Evolutionary conservation across 2,113 vertebrate species (phyloP).

Genomic region (Colossoma macropomum): DNA sequence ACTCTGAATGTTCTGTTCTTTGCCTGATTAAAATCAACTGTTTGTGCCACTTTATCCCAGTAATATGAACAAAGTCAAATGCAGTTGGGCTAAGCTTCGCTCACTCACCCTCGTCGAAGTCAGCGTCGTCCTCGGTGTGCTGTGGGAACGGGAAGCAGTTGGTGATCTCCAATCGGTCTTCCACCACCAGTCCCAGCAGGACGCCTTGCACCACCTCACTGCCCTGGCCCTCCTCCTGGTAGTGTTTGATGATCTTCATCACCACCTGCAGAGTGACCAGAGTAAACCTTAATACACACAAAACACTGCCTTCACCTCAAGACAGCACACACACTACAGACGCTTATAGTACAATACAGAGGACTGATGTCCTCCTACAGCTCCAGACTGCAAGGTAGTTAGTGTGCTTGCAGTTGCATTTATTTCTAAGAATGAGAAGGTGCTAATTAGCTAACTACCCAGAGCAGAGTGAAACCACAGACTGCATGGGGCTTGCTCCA

Average conservation of each 20-base stretch:
- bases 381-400: too few relatives aligned
- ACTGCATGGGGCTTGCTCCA: too few relatives aligned
- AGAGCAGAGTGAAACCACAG: not conserved
- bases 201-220: conserved; percentile 97
- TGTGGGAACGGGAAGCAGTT: conserved; percentile 98
- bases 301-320: not conserved
- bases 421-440: too few relatives aligned
- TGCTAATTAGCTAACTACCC: not conserved
- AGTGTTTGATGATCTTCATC: conserved; percentile 98
- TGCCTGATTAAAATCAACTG: too few relatives aligned
- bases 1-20: too few relatives aligned
- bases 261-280: conserved; percentile 83
- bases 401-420: too few relatives aligned
- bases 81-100: not conserved
- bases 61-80: not conserved
- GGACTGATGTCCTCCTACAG: too few relatives aligned
- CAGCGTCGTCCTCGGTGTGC: conserved; percentile 96
- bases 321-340: not conserved
- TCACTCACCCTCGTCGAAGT: conserved; percentile 92
- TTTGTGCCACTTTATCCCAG: too few relatives aligned
- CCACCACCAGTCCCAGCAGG: conserved; percentile 93
- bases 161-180: conserved; percentile 97
- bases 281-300: not conserved
- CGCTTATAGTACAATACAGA: too few relatives aligned
- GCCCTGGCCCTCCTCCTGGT: conserved; percentile 97